A percentile compares a stretch with the other conserved stretches of the same genome.
Evolutionary conservation across 2,888 invertebrate genomes (phyloP).

Genomic region (Muscina levida): DNA sequence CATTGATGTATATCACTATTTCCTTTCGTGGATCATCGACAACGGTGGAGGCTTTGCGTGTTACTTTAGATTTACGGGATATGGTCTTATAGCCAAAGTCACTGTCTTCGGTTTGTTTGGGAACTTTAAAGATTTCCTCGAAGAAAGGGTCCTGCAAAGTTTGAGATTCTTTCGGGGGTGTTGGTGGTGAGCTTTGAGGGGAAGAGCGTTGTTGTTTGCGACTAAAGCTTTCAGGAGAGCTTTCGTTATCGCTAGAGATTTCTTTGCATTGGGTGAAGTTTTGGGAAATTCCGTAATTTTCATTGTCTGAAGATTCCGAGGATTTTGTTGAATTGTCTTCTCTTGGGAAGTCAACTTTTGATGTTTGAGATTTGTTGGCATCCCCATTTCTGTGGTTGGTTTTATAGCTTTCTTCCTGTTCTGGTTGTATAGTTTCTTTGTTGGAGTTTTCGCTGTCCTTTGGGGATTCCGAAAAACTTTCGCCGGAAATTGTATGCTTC

Average conservation of each 20-base stretch:
- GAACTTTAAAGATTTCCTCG: not conserved
- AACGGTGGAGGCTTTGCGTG: not conserved
- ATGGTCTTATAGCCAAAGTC: not conserved
- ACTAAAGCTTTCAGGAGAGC: no score
- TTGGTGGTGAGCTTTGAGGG: not conserved
- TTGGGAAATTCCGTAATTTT: no score
- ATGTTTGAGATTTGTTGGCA: no score
- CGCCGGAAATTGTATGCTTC: not conserved
- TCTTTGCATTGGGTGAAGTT: no score
- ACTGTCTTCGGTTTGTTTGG: not conserved
- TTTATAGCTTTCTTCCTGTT: no score
- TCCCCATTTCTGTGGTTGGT: no score
- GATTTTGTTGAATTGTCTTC: no score
- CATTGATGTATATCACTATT: not conserved
- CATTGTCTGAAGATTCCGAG: no score
- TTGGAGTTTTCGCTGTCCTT: not conserved
- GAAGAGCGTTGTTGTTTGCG: not conserved
- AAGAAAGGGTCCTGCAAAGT: not conserved
- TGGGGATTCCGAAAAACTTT: no score
- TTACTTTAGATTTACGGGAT: not conserved
- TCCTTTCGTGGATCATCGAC: not conserved
- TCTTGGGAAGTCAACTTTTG: no score
- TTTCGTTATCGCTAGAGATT: no score
- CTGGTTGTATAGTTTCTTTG: no score
- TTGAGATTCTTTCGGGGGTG: not conserved